phyloP scores from a whole-genome alignment of 2,113 vertebrate genomes.

The Ifrita kowaldi region DNA sequence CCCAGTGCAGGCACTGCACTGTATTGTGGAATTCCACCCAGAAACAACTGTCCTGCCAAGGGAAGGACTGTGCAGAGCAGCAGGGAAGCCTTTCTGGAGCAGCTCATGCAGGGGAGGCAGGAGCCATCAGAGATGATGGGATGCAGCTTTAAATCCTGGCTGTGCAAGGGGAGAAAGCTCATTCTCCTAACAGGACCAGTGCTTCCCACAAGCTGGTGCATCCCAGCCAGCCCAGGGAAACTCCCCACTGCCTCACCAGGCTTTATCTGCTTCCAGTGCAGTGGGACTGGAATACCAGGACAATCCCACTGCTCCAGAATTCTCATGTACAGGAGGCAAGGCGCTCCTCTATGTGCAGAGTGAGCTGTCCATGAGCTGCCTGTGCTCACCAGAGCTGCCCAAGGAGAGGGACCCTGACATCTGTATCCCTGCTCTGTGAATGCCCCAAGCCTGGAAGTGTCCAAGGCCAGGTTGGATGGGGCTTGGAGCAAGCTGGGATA shows the following conservation, averaged over 20 bases:
- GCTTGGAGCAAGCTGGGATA: neutral
- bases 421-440: neutral
- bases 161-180: neutral
- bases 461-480: neutral
- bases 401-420: neutral
- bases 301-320: neutral
- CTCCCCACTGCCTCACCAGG: accelerated
- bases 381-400: neutral
- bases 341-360: neutral
- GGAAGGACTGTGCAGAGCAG: neutral
- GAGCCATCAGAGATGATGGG: neutral
- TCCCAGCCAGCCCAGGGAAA: neutral
- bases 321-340: neutral
- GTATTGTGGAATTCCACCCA: neutral
- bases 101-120: neutral
- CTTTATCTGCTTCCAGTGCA: neutral
- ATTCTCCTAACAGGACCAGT: accelerated
- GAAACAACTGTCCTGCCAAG: neutral
- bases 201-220: neutral
- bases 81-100: neutral
- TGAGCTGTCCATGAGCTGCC: neutral
- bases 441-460: neutral
- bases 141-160: neutral
- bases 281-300: neutral
- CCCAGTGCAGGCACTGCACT: neutral